phyloP scores from a whole-genome alignment of 2,113 vertebrate species.

The Psettodes erumei region DNA sequence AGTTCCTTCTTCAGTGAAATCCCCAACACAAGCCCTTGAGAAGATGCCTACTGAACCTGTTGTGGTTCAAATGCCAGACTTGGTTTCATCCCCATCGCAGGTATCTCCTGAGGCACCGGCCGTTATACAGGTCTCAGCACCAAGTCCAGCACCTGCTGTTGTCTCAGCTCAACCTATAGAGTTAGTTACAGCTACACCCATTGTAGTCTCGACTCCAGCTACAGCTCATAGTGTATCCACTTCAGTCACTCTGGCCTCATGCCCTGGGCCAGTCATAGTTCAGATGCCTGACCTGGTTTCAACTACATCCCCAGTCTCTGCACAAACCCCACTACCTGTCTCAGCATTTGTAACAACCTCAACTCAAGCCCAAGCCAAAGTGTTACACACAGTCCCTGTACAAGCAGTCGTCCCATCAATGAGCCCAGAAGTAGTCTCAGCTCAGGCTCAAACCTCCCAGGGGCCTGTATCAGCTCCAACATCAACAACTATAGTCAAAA shows the following conservation, averaged over 20 bases:
- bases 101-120: slow-evolving; percentile 48
- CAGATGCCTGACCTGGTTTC: slow-evolving; percentile 79
- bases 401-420: slow-evolving; percentile 49
- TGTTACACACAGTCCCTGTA: slow-evolving; percentile 64
- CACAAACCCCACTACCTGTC: slow-evolving; percentile 50
- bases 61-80: slow-evolving; percentile 75
- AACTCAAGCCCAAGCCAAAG: slow-evolving; percentile 51
- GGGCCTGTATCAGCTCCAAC: slow-evolving; percentile 30
- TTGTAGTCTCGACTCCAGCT: slow-evolving; percentile 24
- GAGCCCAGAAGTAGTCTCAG: slow-evolving; percentile 37
- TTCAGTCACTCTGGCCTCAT: slow-evolving; percentile 40
- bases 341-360: slow-evolving; percentile 54
- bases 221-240: slow-evolving; percentile 30
- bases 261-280: slow-evolving; percentile 63
- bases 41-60: slow-evolving; percentile 38
- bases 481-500: slow-evolving; percentile 75
- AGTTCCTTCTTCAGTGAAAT: slow-evolving; percentile 21
- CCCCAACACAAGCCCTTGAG: slow-evolving; percentile 9
- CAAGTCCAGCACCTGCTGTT: slow-evolving; percentile 39
- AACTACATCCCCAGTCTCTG: slow-evolving; percentile 67
- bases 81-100: slow-evolving; percentile 72
- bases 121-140: slow-evolving; percentile 61
- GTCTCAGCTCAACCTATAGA: slow-evolving; percentile 46
- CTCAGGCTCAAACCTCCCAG: slow-evolving; percentile 34
- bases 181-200: slow-evolving; percentile 28